Evolutionary conservation across 2,113 vertebrate species (phyloP), one percentile per base, ranked within the genome.

Genomic region (Potamarius usumacintae): DNA sequence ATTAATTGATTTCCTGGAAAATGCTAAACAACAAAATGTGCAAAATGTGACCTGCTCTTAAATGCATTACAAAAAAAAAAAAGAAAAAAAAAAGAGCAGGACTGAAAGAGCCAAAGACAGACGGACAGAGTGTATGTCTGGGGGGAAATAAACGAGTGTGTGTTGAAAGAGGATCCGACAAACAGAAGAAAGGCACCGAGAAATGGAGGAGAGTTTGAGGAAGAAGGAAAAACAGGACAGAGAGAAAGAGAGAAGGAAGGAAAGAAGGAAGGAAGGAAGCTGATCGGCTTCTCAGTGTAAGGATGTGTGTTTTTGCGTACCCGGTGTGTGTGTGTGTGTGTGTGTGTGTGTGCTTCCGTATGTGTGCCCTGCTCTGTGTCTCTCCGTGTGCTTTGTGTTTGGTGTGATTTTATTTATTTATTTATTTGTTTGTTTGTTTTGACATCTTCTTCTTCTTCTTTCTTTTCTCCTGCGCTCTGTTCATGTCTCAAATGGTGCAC

Each of bases 221-320:
- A 93, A 93, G 92, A 93, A 90, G 93, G 89, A 91, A 93, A 93
- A 91, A 67, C 89, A 62, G 18, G 84, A 82, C 87, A 90, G 89
- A 92, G 57, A 90, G 91, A 86, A 89, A 92, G 86, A 90, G 88
- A 85, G 74, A 17, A 34, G 53, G 78, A 58, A 90, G 90, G 79
- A 57, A 79, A 53, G 77, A 76, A 85, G 83, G 84, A 87, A 91
- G 85, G 85, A 92, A 90, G 91, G 92, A 94, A 92, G 91, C 92
- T 92, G 92, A 92, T 91, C 91, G 58, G 79, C 93, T 92, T 93
- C 93, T 92, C 90, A 93, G 95, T 94, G 95, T 96, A 95, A 96
- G 95, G 93, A 93, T 92, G 92, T 91, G 91, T 90, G 86, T 90
- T 88, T 42, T 89, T 88, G 85, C 80, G 85, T 90, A 63, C 88